Percentiles rank a stretch among this genome's conserved stretches.
Conservation (phyloP, 2,797 vertebrate species). For the Diplodus sargus region DNA sequence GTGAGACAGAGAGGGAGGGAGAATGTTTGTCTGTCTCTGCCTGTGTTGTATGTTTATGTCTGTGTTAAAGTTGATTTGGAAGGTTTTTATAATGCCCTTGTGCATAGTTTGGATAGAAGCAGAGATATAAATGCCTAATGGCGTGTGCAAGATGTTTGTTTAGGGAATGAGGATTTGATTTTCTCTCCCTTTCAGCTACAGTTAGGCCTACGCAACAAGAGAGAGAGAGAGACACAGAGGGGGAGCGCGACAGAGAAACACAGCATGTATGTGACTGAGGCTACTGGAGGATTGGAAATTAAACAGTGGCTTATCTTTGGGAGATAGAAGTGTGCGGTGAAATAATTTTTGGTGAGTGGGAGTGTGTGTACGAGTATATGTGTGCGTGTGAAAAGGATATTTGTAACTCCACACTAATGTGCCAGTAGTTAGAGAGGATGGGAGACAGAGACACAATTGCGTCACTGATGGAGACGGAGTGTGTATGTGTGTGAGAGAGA, state of each 20-base stretch:
- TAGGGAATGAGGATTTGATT: conserved; percentile 56
- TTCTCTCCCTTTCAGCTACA: conserved; percentile 29
- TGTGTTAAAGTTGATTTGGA: conserved; percentile 41
- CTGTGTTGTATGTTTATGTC: conserved; percentile 38
- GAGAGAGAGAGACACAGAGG: conserved; percentile 32
- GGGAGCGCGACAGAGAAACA: conserved; percentile 35
- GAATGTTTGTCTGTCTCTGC: conserved; percentile 37
- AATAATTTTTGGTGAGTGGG: conserved; percentile 15
- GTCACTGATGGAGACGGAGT: conserved; percentile 25
- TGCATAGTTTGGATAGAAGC: conserved; percentile 41
- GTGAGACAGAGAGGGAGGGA: conserved; percentile 2
- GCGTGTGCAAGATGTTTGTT: conserved; percentile 58
- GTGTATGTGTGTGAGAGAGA: conserved; percentile 10
- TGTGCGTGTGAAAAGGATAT: conserved; percentile 8
- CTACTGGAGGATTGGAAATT: conserved; percentile 24
- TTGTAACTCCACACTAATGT: conserved; percentile 18
- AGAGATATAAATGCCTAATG: conserved; percentile 56
- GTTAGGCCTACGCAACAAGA: conserved; percentile 45
- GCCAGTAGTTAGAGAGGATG: conserved; percentile 13
- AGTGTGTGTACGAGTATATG: conserved; percentile 4
- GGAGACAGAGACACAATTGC: conserved; percentile 18
- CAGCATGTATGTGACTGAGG: conserved; percentile 38
- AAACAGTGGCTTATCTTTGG: conserved; percentile 34
- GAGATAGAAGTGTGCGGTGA: conserved; percentile 15
- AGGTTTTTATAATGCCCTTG: conserved; percentile 42